A percentile compares a stretch with the other conserved stretches of the same genome.
These are phyloP conservation scores for Ophion costatus DNA, from an alignment of 2,888 invertebrate species.

Conservation along the genomic window DNA sequence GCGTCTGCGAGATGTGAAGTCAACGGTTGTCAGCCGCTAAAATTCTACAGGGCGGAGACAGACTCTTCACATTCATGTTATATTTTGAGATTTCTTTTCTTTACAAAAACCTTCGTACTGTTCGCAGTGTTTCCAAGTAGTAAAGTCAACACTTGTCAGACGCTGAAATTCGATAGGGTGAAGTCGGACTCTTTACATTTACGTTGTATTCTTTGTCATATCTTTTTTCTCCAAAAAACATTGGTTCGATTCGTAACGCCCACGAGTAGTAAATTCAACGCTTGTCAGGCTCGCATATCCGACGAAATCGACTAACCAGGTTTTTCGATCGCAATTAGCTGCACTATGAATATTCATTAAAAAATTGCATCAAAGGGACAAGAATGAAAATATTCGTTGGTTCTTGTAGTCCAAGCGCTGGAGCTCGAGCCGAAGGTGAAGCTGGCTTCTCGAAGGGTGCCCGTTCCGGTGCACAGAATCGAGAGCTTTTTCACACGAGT, in stretches of 20 bases:
- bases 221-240: background rate
- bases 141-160: background rate
- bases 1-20: too few species aligned
- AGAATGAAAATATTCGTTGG: background rate
- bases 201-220: too few species aligned
- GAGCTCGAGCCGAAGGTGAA: background rate
- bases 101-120: background rate
- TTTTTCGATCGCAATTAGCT: background rate
- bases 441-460: background rate
- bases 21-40: too few species aligned
- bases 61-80: too few species aligned
- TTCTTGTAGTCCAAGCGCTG: background rate
- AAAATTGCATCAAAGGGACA: background rate
- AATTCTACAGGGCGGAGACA: too few species aligned
- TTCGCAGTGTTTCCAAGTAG: background rate
- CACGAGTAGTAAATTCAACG: background rate
- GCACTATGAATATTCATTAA: background rate
- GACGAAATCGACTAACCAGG: background rate
- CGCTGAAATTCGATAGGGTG: background rate
- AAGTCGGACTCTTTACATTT: background rate
- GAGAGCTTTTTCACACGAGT: conserved; percentile 38
- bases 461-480: conserved; percentile 32
- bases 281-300: background rate
- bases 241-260: background rate
- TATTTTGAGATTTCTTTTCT: too few species aligned